Conservation (phyloP, 1,140 invertebrate species). For the Lepidurus arcticus region DNA sequence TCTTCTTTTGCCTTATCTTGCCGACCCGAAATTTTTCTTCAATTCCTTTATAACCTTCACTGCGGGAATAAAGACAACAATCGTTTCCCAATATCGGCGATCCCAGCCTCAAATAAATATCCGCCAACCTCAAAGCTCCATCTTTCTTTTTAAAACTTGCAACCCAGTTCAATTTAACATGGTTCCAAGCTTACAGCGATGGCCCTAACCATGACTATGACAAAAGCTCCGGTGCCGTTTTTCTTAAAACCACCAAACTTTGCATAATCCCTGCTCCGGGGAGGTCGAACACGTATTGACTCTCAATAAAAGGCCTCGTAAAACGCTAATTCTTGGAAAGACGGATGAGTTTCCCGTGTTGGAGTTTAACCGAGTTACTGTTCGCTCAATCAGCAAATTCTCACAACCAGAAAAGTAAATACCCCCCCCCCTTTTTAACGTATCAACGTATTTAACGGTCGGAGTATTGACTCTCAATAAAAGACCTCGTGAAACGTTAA, state of each 20-base stretch:
- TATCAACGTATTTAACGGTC: not conserved
- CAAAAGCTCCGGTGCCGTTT: not conserved
- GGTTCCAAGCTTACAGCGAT: not conserved
- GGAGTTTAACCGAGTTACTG: not conserved
- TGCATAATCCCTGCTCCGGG: not conserved
- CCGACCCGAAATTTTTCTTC: not conserved
- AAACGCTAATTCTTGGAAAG: not conserved
- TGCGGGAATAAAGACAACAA: not conserved
- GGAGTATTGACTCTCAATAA: not conserved
- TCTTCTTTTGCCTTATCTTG: not conserved
- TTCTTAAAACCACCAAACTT: not conserved
- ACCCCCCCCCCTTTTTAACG: too few species aligned
- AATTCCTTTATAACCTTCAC: not conserved
- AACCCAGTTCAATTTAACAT: slow-evolving; percentile 1
- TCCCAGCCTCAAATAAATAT: not conserved
- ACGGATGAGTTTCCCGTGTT: not conserved
- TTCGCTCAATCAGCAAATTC: too few species aligned
- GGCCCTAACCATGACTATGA: not conserved
- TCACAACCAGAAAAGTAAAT: too few species aligned
- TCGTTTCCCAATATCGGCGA: not conserved
- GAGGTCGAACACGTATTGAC: not conserved
- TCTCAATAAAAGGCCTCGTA: not conserved
- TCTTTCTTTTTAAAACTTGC: not conserved
- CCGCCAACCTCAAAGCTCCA: not conserved
- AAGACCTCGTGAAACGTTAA: not conserved